Evolutionary conservation across 2,113 vertebrate species (phyloP).

Genomic region (Strix aluco): DNA sequence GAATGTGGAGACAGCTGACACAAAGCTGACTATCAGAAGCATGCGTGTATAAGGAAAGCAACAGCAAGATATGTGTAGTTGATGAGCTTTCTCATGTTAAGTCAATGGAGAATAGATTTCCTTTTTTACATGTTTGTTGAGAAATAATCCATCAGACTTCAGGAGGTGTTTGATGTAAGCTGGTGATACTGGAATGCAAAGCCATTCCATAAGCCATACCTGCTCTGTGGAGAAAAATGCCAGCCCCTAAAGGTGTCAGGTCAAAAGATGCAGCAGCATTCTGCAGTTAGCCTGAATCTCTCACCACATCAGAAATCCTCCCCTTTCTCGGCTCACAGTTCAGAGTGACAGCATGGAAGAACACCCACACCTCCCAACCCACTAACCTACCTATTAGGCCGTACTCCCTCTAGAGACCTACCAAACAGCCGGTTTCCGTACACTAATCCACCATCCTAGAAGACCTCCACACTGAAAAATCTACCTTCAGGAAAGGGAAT

Average conservation of each 20-base stretch:
- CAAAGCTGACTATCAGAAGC: not conserved
- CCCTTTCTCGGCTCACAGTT: not conserved
- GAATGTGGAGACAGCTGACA: not conserved
- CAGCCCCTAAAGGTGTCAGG: not conserved
- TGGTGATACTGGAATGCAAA: not conserved
- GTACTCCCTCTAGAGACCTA: not conserved
- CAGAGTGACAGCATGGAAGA: not conserved
- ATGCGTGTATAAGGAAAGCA: not conserved
- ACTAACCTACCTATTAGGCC: not conserved
- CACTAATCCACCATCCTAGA: not conserved
- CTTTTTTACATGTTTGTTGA: not conserved
- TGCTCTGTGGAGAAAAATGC: not conserved
- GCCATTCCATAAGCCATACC: not conserved
- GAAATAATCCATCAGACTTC: not conserved
- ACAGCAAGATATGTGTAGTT: not conserved
- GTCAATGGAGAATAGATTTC: not conserved
- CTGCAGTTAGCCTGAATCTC: not conserved
- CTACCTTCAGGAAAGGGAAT: not conserved
- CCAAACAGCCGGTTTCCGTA: not conserved
- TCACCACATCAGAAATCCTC: not conserved
- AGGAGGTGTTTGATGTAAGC: not conserved
- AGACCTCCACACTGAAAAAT: not conserved
- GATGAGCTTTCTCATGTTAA: not conserved
- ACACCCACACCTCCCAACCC: not conserved
- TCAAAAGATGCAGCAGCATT: not conserved